Evolutionary conservation across 2,888 invertebrate genomes (phyloP).

Genomic region (Eupithecia inturbata): DNA sequence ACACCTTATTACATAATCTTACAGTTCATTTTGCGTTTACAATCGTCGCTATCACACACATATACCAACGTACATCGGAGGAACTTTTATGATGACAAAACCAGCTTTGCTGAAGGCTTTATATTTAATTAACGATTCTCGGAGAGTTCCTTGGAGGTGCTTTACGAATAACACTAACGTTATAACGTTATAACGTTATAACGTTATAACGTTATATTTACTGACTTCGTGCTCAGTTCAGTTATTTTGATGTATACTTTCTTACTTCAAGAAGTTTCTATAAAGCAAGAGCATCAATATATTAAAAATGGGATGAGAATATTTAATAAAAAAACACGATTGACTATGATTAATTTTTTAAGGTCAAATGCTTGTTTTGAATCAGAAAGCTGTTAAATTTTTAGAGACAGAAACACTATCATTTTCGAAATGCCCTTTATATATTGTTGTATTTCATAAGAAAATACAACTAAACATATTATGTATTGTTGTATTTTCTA

Average conservation of each 20-base stretch:
- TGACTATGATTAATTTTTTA: no score
- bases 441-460: no score
- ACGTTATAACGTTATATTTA: constrained; percentile 26
- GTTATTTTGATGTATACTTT: background rate
- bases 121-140: constrained; percentile 72
- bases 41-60: constrained; percentile 37
- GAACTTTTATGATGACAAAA: constrained; percentile 70
- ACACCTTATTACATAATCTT: constrained; percentile 37
- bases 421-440: background rate
- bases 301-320: no score
- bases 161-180: constrained; percentile 48
- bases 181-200: constrained; percentile 27
- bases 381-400: background rate
- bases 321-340: no score
- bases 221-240: background rate
- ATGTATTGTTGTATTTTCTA: no score
- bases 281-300: background rate
- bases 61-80: constrained; percentile 56
- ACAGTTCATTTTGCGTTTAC: constrained; percentile 43
- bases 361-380: background rate
- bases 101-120: constrained; percentile 64
- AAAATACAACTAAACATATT: no score
- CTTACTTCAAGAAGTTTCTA: background rate
- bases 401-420: background rate
- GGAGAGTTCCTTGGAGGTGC: constrained; percentile 59